Base-by-base conservation (phyloP, 2,113 vertebrate genomes). In the Pitta sordida region DNA sequence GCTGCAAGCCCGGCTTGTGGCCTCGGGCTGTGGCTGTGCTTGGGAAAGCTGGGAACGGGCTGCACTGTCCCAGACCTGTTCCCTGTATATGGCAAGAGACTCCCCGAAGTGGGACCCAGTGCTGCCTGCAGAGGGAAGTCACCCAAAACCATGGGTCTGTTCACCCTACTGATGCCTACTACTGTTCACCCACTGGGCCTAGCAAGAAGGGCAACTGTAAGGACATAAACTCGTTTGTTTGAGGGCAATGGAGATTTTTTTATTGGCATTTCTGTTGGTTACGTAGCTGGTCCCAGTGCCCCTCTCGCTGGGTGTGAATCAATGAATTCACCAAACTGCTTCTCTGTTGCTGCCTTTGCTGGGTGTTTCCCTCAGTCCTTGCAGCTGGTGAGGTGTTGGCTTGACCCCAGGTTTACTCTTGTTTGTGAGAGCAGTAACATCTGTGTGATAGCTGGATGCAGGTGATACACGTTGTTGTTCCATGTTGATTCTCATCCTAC, bases 121-220 rank as follows among this genome's bases (percentile, higher is more conserved):
- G 46, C 13, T 48, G 67, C 26, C 8, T 26, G 15, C 36, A 4
- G 52, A 19, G 65, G 70, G 36, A 64, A 78, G 9, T 21, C 43
- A 22, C 75, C 32, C 37, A 4, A 30, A 79, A 56, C 4, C 0
- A 2, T 16, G 65, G 65, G 19, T 17, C 49, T 90, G 36, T 1
- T 19, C 30, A 5, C n/a, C n/a, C 49, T 9, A 0, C 20, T 58
- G 2, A 0, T n/a, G n/a, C n/a, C n/a, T n/a, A n/a, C n/a, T n/a
- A n/a, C n/a, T n/a, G 34, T 15, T 23, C 43, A 5, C 13, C 44
- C 3, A 5, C 53, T 13, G 82, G 69, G 27, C 29, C 16, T n/a
- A 11, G 73, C 53, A 1, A 15, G 46, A 37, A 59, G 71, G 58
- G 62, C 44, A 48, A 67, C 39, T 36, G 22, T 13, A 4, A 62